Base-by-base conservation (phyloP, 2,888 invertebrate genomes). In the Scaptomyza caliginosa region DNA sequence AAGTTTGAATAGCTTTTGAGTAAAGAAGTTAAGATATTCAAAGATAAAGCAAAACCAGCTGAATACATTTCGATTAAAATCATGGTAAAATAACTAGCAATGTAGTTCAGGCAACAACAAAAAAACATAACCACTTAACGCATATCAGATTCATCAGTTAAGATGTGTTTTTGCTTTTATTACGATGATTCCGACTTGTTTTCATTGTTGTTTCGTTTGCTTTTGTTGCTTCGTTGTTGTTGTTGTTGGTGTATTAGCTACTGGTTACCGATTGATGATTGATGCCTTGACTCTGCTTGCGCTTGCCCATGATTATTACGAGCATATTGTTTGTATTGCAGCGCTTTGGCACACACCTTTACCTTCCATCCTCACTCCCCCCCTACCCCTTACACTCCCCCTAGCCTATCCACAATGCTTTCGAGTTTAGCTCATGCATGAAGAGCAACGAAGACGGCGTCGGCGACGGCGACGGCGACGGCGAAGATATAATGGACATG, bases 401-500 rank as follows among this genome's bases (percentile, higher is more conserved):
- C n/a, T n/a, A n/a, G n/a, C n/a, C n/a, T n/a, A n/a, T n/a, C 30
- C 13, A 19, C 21, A 43, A 10, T 38, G 45, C 28, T 48, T 39
- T 52, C 43, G 54, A 57, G 50, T 34, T 34, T 67, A 81, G 70
- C 74, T 81, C 84, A 81, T 74, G 81, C 86, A 62, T 80, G 65
- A 83, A 84, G 77, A 84, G 77, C 68, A 32, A 13, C 32, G 3
- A n/a, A n/a, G 82, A 39, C 83, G 60, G 58, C 71, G 26, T 8
- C 67, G 78, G 43, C 82, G 54, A 51, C 72, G 30, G 10, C 57
- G 21, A 16, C 49, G 26, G 32, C 49, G 28, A 59, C 68, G 67
- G 36, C 67, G 70, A 46, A 77, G 74, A 67, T 67, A 86, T 82
- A 82, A 81, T 82, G 81, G 81, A 86, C 87, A 87, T 83, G 83